These are phyloP conservation scores for Leptarthrus brevirostris DNA, from an alignment of 2,888 invertebrate genomes.

Conservation along the genomic window DNA sequence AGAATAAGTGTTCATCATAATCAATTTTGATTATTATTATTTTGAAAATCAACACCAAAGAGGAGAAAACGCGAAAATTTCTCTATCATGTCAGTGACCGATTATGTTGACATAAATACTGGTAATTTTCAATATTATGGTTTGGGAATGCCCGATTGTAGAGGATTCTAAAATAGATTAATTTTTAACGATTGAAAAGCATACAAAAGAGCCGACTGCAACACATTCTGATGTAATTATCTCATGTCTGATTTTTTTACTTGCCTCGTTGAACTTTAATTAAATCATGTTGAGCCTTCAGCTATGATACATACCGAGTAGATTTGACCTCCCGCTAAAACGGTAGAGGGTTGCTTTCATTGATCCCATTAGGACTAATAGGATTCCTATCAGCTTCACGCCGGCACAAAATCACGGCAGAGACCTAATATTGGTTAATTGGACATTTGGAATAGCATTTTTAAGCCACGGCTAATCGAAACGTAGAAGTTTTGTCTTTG, in stretches of 20 bases:
- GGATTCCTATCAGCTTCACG: slow-evolving; percentile 6
- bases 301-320: background rate
- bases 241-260: background rate
- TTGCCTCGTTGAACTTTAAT: slow-evolving; percentile 30
- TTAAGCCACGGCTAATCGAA: slow-evolving; percentile 32
- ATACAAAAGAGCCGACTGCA: background rate
- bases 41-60: too few species aligned
- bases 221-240: background rate
- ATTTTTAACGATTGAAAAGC: too few species aligned
- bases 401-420: slow-evolving; percentile 15
- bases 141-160: too few species aligned
- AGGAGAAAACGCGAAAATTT: too few species aligned
- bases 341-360: background rate
- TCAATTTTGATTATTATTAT: too few species aligned
- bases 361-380: slow-evolving; percentile 2
- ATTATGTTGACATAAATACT: too few species aligned
- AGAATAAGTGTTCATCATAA: too few species aligned
- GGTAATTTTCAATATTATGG: too few species aligned
- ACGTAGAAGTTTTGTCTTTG: background rate
- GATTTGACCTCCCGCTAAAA: background rate
- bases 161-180: too few species aligned
- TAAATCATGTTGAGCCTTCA: slow-evolving; percentile 3
- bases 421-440: slow-evolving; percentile 37
- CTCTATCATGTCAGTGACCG: too few species aligned
- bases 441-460: slow-evolving; percentile 32